Percentiles rank a stretch among this genome's conserved stretches.
These are phyloP conservation scores for Acrocyrtus sp. DNA, from an alignment of 2,888 invertebrate species.

Conservation along the genomic window DNA sequence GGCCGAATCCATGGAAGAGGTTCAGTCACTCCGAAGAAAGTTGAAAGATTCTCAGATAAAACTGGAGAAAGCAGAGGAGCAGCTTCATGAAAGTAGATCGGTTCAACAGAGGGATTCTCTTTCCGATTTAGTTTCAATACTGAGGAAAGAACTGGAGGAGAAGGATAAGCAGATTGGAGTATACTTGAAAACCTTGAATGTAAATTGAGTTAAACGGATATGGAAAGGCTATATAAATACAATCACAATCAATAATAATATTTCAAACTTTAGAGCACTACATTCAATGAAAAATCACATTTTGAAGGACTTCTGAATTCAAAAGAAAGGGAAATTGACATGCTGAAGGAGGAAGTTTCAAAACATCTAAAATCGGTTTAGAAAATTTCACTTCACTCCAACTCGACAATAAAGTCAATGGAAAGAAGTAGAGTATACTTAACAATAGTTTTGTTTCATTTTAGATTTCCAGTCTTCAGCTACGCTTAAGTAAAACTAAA, in stretches of 20 bases:
- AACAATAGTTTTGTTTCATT: too few relatives aligned
- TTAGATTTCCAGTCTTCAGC: constrained; percentile 52
- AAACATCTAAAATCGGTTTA: constrained; percentile 55
- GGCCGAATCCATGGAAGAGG: constrained; percentile 54
- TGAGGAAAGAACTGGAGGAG: constrained; percentile 55
- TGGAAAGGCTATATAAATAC: too few relatives aligned
- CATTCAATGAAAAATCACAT: constrained; percentile 40
- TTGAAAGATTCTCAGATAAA: constrained; percentile 70
- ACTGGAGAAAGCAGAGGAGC: constrained; percentile 70
- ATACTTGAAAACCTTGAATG: constrained; percentile 67
- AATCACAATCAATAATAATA: neutral
- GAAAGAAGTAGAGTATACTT: neutral
- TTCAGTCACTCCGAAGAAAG: constrained; percentile 51
- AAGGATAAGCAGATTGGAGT: constrained; percentile 56
- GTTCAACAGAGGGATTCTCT: constrained; percentile 54
- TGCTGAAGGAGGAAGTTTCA: constrained; percentile 49
- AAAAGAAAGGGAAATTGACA: constrained; percentile 56
- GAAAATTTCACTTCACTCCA: too few relatives aligned
- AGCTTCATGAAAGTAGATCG: constrained; percentile 53
- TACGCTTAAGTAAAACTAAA: constrained; percentile 58
- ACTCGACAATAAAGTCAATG: too few relatives aligned
- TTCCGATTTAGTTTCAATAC: constrained; percentile 48
- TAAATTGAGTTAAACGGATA: constrained; percentile 54
- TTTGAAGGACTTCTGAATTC: constrained; percentile 24
- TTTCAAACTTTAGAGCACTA: constrained; percentile 9